A percentile compares a stretch with the other conserved stretches of the same genome.
phyloP scores from a whole-genome alignment of 1,140 invertebrate species.

The Pissodes strobi region DNA sequence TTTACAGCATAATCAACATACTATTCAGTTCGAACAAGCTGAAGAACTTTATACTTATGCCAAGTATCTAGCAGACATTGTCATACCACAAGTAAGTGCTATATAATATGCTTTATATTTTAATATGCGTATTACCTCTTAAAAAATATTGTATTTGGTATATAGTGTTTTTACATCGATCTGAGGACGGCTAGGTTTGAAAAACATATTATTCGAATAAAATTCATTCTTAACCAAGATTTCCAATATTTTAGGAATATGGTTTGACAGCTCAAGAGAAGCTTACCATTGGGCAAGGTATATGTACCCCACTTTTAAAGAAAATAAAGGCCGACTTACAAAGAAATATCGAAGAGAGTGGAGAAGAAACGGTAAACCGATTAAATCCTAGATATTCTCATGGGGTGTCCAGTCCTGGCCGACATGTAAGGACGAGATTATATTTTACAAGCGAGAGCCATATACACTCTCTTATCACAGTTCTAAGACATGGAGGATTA shows the following conservation, averaged over 20 bases:
- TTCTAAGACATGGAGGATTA: constrained; percentile 91
- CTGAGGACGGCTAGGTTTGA: no score
- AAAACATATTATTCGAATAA: no score
- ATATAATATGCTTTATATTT: no score
- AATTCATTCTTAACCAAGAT: no score
- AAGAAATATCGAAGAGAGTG: constrained; percentile 85
- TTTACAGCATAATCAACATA: constrained; percentile 96
- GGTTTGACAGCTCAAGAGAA: constrained; percentile 95
- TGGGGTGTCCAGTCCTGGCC: constrained; percentile 95
- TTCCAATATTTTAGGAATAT: constrained; percentile 76
- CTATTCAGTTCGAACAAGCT: constrained; percentile 89
- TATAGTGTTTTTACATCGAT: no score
- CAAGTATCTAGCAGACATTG: constrained; percentile 95
- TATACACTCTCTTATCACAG: constrained; percentile 96
- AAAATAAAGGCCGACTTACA: constrained; percentile 96
- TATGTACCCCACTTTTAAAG: constrained; percentile 93
- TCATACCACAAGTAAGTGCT: constrained; percentile 90
- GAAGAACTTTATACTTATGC: constrained; percentile 95
- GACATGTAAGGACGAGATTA: constrained; percentile 94
- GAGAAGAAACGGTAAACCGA: constrained; percentile 91
- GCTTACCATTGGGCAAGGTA: constrained; percentile 94
- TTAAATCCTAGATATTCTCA: constrained; percentile 97
- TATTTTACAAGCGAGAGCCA: constrained; percentile 99
- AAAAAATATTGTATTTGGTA: no score
- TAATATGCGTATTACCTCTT: no score